These are phyloP conservation scores for Macrocentrus cingulum DNA, from an alignment of 1,140 invertebrate species.

Conservation along the genomic window DNA sequence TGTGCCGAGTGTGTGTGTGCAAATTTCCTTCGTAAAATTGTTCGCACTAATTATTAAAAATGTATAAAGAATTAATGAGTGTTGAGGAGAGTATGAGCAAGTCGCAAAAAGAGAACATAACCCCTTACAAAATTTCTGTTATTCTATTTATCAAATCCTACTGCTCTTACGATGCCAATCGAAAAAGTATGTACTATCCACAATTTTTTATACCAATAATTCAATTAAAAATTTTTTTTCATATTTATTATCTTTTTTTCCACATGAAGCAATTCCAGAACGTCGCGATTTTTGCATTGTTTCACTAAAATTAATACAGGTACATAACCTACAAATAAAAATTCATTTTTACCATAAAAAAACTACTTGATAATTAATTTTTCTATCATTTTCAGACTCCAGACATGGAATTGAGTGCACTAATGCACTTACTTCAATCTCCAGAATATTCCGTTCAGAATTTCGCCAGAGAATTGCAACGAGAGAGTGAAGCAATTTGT, in stretches of 20 bases:
- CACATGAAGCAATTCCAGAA: conserved; percentile 47
- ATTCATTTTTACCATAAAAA: conserved; percentile 10
- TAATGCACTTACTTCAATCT: conserved; percentile 61
- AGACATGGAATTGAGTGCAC: conserved; percentile 65
- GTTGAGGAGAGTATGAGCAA: conserved; percentile 47
- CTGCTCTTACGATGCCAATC: conserved; percentile 56
- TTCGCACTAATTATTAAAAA: too few species aligned
- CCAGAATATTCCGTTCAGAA: conserved; percentile 60
- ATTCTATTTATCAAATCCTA: conserved; percentile 61
- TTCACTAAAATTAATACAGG: conserved; percentile 66
- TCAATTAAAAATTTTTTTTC: background rate
- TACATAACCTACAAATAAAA: conserved; percentile 35
- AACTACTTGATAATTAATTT: conserved; percentile 11
- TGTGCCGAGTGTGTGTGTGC: too few species aligned
- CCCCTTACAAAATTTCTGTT: conserved; percentile 62
- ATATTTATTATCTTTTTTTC: conserved; percentile 31
- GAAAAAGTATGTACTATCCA: conserved; percentile 47
- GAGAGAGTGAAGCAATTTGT: conserved; percentile 60
- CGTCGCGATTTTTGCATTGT: conserved; percentile 65
- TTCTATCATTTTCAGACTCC: conserved; percentile 44
- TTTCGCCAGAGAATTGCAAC: conserved; percentile 60
- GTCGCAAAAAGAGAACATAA: conserved; percentile 56
- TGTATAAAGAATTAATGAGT: conserved; percentile 52
- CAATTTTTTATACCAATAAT: background rate
- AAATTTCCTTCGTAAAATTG: too few species aligned